A percentile compares a stretch with the other conserved stretches of the same genome.
phyloP scores from a whole-genome alignment of 2,888 invertebrate genomes.

The Poecilus cupreus region DNA sequence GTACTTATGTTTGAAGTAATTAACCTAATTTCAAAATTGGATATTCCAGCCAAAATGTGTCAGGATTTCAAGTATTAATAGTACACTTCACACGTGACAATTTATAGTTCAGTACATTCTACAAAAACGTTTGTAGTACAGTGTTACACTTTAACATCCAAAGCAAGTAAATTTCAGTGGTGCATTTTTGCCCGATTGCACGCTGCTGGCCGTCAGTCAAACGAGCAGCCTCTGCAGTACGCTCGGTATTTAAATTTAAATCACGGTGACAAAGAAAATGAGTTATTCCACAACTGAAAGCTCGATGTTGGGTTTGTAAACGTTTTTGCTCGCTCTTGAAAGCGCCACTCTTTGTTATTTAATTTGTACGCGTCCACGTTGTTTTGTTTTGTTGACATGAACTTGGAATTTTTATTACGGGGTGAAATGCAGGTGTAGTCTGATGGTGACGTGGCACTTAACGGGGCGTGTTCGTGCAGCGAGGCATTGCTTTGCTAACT shows the following conservation, averaged over 20 bases:
- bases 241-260: neutral
- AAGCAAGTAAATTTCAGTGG: neutral
- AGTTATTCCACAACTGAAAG: neutral
- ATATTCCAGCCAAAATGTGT: no score
- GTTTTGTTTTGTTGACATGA: neutral
- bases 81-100: no score
- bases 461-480: neutral
- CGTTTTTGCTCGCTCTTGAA: neutral
- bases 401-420: neutral
- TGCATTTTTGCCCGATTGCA: neutral
- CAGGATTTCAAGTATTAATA: no score
- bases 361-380: neutral
- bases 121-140: no score
- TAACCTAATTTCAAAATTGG: no score
- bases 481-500: neutral
- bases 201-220: neutral
- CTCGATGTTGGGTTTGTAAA: constrained; percentile 1
- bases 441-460: neutral
- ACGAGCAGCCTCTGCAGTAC: neutral
- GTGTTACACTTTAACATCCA: neutral
- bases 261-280: constrained; percentile 27
- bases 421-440: neutral
- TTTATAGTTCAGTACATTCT: no score
- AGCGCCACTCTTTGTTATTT: constrained; percentile 4
- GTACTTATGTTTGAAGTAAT: no score